Conservation (phyloP, 2,888 invertebrate species). For the Anodontia alba region DNA sequence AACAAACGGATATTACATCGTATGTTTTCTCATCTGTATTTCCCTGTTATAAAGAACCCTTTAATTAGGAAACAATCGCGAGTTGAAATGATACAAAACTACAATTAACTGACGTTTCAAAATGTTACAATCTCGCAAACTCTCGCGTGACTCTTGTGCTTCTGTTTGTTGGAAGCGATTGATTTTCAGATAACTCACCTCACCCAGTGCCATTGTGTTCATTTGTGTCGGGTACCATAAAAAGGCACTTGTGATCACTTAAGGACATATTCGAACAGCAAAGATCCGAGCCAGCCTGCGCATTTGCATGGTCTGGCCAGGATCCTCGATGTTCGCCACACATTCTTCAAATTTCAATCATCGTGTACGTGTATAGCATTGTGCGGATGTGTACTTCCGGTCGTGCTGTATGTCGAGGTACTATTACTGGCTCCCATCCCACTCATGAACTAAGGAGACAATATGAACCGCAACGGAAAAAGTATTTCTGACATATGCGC, state of each 20-base stretch:
- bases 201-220: background rate
- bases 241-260: background rate
- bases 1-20: slow-evolving; percentile 22
- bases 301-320: no score
- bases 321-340: no score
- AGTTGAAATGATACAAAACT: slow-evolving; percentile 19
- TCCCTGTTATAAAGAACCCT: slow-evolving; percentile 19
- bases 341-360: no score
- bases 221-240: background rate
- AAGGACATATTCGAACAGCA: no score
- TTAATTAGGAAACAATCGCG: slow-evolving; percentile 23
- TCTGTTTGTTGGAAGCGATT: background rate
- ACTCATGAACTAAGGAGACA: no score
- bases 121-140: slow-evolving; percentile 12
- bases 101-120: slow-evolving; percentile 14
- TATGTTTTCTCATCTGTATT: slow-evolving; percentile 14
- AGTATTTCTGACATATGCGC: no score
- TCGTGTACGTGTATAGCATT: no score
- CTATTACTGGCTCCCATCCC: no score
- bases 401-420: no score
- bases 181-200: background rate
- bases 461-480: no score
- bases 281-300: no score
- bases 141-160: slow-evolving; percentile 10
- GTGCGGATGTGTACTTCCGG: no score